These are phyloP conservation scores for Pristionchus exspectatus DNA, from an alignment of 2,888 invertebrate genomes.

Conservation along the genomic window DNA sequence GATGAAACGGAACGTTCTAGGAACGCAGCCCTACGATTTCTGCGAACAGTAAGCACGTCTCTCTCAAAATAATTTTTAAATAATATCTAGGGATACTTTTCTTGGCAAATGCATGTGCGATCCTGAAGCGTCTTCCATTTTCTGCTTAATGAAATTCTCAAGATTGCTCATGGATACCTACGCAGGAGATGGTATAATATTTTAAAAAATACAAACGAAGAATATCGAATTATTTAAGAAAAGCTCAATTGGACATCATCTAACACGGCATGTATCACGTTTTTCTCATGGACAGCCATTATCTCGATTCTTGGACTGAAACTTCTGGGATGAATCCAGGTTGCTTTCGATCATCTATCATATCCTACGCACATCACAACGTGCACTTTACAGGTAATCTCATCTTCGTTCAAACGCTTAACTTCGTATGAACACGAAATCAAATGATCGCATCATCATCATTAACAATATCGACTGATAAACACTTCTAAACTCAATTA, in stretches of 20 bases:
- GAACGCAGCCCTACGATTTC: not conserved
- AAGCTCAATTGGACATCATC: not conserved
- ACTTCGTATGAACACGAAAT: not conserved
- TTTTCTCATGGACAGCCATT: slow-evolving; percentile 1
- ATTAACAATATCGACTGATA: not conserved
- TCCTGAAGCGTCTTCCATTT: not conserved
- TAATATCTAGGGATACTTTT: not conserved
- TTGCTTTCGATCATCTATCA: not conserved
- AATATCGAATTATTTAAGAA: not conserved
- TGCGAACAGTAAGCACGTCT: not conserved
- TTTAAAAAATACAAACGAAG: not conserved
- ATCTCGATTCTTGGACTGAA: not conserved
- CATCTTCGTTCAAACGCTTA: not conserved
- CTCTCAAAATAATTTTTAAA: not conserved
- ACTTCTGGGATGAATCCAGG: not conserved
- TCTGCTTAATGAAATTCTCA: not conserved
- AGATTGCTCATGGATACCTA: not conserved
- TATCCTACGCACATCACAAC: not conserved
- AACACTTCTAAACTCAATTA: not conserved
- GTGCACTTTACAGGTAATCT: not conserved
- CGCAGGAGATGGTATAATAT: not conserved
- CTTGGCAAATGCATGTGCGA: slow-evolving; percentile 5
- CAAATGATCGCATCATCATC: not conserved
- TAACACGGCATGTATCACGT: not conserved
- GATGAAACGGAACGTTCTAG: not conserved